Base-by-base conservation (phyloP, 2,113 vertebrate species). In the Sphyrna mokarran region DNA sequence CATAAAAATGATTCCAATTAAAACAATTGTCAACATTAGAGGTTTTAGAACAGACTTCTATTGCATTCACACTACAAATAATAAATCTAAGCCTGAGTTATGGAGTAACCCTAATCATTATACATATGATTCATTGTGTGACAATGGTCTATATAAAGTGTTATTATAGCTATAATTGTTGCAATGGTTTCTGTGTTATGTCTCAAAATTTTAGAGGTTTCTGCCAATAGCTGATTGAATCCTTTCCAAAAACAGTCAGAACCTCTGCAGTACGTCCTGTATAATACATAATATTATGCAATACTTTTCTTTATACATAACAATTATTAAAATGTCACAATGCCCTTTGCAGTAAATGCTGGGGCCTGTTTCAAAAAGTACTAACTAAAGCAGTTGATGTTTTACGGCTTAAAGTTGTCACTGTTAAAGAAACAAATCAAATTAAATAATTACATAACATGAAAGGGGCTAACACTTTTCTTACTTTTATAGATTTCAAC, bases 181-280 rank as follows among this genome's bases (percentile, higher is more conserved):
- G 94, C 94, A 95, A 54, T 76, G 40, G 94, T 95, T 95, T 70
- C 93, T 70, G 68, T 72, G 93, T 72, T 93, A 93, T 93, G 89
- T 93, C 61, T 66, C 89, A 68, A 66, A 91, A 93, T 93, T 66
- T 93, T 20, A 37, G 16, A 58, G 37, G 69, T 95, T 76, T 40
- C 69, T 95, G 94, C 94, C 94, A 95, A 95, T 72, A 72, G 43
- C 43, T 70, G 69, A 95, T 95, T 95, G 94, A 95, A 95, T 76
- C 94, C 94, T 70, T 95, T 95, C 94, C 94, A 95, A 72, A 95
- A 95, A 72, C 94, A 76, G 68, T 76, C 72, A 72, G 40, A 43
- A 48, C 94, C 69, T 3, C 29, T 95, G 94, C n/a, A 95, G 61
- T 95, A 18, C 54, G 69, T 95, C 69, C 69, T 95, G 23, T 43